Evolutionary conservation across 2,888 invertebrate species (phyloP).

Genomic region (Malthinus seriepunctatus): DNA sequence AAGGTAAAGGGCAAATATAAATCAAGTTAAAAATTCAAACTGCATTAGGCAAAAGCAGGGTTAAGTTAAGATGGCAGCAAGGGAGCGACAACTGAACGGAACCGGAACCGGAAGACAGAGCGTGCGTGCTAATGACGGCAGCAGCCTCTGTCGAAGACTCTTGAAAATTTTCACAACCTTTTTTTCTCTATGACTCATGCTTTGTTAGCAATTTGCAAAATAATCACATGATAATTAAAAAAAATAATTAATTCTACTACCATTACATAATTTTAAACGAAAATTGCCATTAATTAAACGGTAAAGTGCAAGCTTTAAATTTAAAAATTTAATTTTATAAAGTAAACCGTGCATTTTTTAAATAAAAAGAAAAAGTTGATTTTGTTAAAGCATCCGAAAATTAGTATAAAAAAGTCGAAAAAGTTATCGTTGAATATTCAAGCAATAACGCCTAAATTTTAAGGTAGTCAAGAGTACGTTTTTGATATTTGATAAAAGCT

Average conservation of each 20-base stretch:
- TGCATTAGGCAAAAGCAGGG: slow-evolving; percentile 43
- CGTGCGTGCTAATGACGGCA: slow-evolving; percentile 54
- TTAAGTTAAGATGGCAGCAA: slow-evolving; percentile 41
- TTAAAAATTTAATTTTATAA: background rate
- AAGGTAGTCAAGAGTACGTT: slow-evolving; percentile 42
- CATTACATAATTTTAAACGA: no score
- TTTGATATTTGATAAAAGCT: slow-evolving; percentile 48
- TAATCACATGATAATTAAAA: background rate
- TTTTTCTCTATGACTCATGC: slow-evolving; percentile 34
- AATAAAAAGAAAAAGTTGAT: slow-evolving; percentile 6
- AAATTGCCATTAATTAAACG: no score
- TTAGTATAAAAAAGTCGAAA: slow-evolving; percentile 6
- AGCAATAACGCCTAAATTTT: slow-evolving; percentile 49
- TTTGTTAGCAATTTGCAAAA: slow-evolving; percentile 27
- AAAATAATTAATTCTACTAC: no score
- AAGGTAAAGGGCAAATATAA: slow-evolving; percentile 43
- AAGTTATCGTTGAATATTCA: slow-evolving; percentile 40
- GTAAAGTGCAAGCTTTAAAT: background rate
- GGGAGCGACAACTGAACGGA: slow-evolving; percentile 45
- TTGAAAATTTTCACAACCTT: slow-evolving; percentile 27
- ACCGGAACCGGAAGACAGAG: slow-evolving; percentile 53
- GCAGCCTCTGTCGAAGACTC: slow-evolving; percentile 35
- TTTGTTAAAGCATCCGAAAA: slow-evolving; percentile 16
- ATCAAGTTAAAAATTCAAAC: slow-evolving; percentile 51
- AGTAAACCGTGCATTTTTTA: background rate